Base-by-base conservation (phyloP, 1,140 invertebrate species). In the Stenopsyche tienmushanensis region DNA sequence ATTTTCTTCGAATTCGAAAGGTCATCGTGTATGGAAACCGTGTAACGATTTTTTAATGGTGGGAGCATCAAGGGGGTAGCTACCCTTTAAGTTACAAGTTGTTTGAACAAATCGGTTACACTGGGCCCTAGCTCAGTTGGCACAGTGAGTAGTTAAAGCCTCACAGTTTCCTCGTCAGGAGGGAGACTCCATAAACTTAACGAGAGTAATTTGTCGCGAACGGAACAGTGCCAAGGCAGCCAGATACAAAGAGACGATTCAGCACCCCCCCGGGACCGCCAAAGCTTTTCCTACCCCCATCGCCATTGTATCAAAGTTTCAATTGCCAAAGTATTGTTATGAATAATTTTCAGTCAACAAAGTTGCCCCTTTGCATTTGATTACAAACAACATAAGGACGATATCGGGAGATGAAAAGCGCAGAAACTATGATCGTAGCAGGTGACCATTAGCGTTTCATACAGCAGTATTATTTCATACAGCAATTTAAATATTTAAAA, bases 181-280 rank as follows among this genome's bases (percentile, higher is more conserved):
- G 44, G 7, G 44, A 18, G 42, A 21, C 53, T 59, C 60, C 55
- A 64, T 67, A 60, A 67, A 67, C 24, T 45, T 67, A 67, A 67
- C 62, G 66, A 64, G n/a, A 64, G 66, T 54, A 50, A 67, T 67
- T 67, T 67, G 66, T 67, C 60, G 54, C 62, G 39, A 52, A 39
- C 23, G 65, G 44, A 57, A 45, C 54, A 39, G 23, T 42, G 41
- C 21, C 44, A 10, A 49, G 15, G 9, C 50, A 10, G 13, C 25
- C 23, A 25, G 29, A 52, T 39, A 62, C 60, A 62, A 62, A 62
- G 50, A 62, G 60, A 52, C 20, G 60, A 39, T 50, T 29, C 45
- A 47, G 29, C 7, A 3, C n/a, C 24, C 59, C 44, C 13, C 9
- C 21, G 55, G 55, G 55, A 45, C 13, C 7, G 9, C 20, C 13